phyloP scores from a whole-genome alignment of 2,113 vertebrate genomes.

The Proterorhinus semilunaris region DNA sequence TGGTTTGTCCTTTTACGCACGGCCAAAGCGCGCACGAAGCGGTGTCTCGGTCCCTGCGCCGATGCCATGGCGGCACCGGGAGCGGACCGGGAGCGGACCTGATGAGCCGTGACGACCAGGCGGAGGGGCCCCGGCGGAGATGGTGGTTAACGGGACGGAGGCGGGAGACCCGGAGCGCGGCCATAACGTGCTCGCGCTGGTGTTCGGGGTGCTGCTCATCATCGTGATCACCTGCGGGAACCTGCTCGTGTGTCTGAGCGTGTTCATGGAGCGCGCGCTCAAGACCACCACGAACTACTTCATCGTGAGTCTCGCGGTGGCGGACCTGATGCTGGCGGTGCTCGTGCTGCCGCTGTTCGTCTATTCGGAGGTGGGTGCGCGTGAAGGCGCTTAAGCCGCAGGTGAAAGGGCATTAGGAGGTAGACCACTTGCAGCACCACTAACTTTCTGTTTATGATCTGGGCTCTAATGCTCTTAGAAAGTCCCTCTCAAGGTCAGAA shows the following conservation, averaged over 20 bases:
- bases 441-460: background rate
- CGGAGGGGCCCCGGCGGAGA: constrained; percentile 52
- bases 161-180: constrained; percentile 21
- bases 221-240: constrained; percentile 87
- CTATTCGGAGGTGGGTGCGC: constrained; percentile 86
- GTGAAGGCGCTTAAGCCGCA: background rate
- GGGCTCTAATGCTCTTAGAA: background rate
- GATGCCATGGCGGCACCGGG: constrained; percentile 16
- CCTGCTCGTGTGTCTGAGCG: constrained; percentile 89
- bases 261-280: constrained; percentile 88
- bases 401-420: background rate
- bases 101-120: constrained; percentile 49
- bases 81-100: constrained; percentile 24
- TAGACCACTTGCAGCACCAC: background rate
- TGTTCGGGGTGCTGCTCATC: constrained; percentile 86
- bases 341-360: constrained; percentile 92
- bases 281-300: constrained; percentile 97
- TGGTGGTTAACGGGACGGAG: constrained; percentile 68
- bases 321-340: constrained; percentile 88
- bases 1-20: constrained; percentile 15
- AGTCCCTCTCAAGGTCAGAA: background rate
- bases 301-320: constrained; percentile 90
- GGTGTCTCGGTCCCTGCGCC: background rate
- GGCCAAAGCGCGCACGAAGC: background rate
- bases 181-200: constrained; percentile 78